phyloP scores from a whole-genome alignment of 2,888 invertebrate species.

The Idaea straminata region DNA sequence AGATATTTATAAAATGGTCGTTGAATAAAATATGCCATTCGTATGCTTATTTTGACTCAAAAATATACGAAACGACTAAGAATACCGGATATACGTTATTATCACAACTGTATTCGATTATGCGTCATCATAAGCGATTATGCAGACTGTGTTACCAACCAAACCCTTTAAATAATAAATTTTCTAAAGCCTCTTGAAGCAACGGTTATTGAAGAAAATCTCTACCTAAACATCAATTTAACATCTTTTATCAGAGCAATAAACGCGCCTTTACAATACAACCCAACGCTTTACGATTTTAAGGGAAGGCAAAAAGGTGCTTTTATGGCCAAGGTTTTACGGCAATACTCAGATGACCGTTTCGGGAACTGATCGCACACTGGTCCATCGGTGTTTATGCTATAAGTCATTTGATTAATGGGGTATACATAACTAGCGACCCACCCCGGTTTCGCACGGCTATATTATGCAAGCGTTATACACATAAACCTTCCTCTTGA shows the following conservation, averaged over 20 bases:
- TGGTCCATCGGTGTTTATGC: background rate
- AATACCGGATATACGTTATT: background rate
- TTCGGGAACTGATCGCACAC: background rate
- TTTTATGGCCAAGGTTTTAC: background rate
- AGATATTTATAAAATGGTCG: background rate
- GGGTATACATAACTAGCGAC: too few species aligned
- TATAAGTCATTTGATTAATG: too few species aligned
- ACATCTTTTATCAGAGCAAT: slow-evolving; percentile 1
- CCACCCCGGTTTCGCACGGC: too few species aligned
- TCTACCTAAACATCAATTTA: slow-evolving; percentile 1
- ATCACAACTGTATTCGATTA: background rate
- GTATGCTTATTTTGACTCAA: background rate
- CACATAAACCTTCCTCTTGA: too few species aligned
- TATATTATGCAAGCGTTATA: too few species aligned
- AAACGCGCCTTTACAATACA: background rate
- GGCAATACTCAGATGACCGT: background rate
- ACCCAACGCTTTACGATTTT: background rate
- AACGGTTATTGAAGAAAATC: background rate
- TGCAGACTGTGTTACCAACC: background rate
- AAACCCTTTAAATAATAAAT: background rate
- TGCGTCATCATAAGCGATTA: background rate
- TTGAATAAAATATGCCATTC: background rate
- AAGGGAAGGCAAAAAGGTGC: background rate
- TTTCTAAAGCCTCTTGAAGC: slow-evolving; percentile 1
- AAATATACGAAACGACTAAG: background rate